Evolutionary conservation across 92 coral and sea anemone genomes (phyloP), one percentile per base, ranked within the genome.

Genomic region (Anthopleura xanthogrammica): DNA sequence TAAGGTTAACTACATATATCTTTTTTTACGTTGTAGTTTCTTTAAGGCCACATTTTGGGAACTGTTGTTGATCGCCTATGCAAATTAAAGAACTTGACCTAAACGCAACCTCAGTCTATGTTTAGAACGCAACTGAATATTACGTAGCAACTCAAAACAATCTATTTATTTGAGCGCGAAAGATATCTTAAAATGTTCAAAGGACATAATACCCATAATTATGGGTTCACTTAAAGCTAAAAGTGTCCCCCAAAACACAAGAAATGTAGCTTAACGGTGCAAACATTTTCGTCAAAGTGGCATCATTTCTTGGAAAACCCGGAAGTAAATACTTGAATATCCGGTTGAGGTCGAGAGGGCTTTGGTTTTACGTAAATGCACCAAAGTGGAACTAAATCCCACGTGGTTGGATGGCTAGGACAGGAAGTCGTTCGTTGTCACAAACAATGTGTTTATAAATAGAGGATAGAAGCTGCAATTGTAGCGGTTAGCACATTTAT

Each of bases 261-360:
- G 2, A 36, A 24, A 36, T 23, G 12, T 3, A 9, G 5, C 39
- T 65, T n/a, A 4, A 22, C 24, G 39, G 72, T 7, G 5, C 40
- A 23, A 68, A 68, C 16, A 1, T 36, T 3, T 12, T 36, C 4
- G 41, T 29, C 42, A 16, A 7, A 3, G 43, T 24, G 16, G 36
- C 41, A 10, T 29, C 16, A 68, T 68, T 68, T 68, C 74, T 68
- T 68, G 43, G 74, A 68, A 68, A 36, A 68, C 74, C 74, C 74
- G 74, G 74, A 68, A 68, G 74, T 68, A 68, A 68, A 68, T 68
- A 23, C 17, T 68, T 13, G 74, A 68, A 68, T 29, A 29, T 68
- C 74, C 74, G 74, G 74, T 68, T 1, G 74, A 36, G 74, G 74
- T 68, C 74, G 74, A 68, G 74, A 23, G 74, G 74, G 74, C 74